Evolutionary conservation across 2,888 invertebrate species (phyloP).

Genomic region (Dyspetes luteomarginatus): DNA sequence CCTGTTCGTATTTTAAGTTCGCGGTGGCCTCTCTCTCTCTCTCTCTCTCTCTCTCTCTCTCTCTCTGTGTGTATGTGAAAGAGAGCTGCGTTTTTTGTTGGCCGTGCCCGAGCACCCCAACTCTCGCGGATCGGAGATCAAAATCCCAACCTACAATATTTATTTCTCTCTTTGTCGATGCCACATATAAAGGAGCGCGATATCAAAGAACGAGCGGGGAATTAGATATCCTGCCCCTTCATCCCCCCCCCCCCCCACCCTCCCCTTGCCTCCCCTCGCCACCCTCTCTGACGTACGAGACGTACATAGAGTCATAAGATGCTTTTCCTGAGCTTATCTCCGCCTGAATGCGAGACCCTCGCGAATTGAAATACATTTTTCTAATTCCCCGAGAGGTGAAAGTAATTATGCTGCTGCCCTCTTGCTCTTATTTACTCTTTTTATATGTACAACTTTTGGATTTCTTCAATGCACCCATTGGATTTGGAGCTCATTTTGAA

Average conservation of each 20-base stretch:
- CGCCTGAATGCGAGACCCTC: conserved; percentile 69
- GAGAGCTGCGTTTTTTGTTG: conserved; percentile 24
- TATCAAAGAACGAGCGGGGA: conserved; percentile 72
- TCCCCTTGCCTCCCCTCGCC: background rate
- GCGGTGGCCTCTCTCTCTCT: background rate
- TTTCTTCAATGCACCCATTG: too few relatives aligned
- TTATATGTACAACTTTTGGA: background rate
- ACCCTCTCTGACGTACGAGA: conserved; percentile 58
- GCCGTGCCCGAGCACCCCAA: conserved; percentile 29
- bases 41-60: too few relatives aligned
- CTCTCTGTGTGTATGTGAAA: background rate
- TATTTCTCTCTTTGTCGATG: conserved; percentile 75
- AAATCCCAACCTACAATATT: conserved; percentile 71
- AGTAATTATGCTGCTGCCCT: conserved; percentile 58
- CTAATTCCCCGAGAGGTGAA: conserved; percentile 68
- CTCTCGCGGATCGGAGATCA: conserved; percentile 61
- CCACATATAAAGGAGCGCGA: conserved; percentile 67
- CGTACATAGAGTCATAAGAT: conserved; percentile 68
- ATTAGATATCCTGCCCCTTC: conserved; percentile 74
- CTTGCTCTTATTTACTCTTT: conserved; percentile 11
- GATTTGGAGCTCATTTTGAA: too few relatives aligned
- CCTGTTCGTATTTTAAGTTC: conserved; percentile 8
- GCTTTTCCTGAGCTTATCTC: conserved; percentile 74
- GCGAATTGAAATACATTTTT: conserved; percentile 75
- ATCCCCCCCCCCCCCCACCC: conserved; percentile 62